Evolutionary conservation across 2,797 vertebrate genomes (phyloP).

Genomic region (Sebastes cheni): DNA sequence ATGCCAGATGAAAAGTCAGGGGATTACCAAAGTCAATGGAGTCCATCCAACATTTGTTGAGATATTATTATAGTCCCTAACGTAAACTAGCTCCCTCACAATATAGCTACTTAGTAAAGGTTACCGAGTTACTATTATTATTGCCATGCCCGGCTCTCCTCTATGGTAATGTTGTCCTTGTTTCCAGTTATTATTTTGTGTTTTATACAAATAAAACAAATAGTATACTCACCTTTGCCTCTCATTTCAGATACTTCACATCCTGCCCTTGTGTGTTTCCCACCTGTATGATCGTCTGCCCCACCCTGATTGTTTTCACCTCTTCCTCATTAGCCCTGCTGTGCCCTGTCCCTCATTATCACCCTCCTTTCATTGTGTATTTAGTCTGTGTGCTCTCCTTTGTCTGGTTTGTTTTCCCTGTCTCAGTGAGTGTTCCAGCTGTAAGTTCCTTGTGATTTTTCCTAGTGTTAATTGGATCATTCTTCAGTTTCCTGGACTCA

Average conservation of each 20-base stretch:
- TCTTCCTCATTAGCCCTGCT: too few species aligned
- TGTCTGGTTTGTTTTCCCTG: background rate
- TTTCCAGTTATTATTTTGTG: too few species aligned
- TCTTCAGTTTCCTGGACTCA: background rate
- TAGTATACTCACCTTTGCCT: too few species aligned
- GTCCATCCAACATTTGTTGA: background rate
- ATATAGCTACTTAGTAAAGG: background rate
- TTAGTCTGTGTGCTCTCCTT: background rate
- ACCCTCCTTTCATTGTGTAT: background rate
- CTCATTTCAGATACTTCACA: background rate
- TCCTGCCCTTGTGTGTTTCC: background rate
- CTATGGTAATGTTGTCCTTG: too few species aligned
- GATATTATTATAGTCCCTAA: background rate
- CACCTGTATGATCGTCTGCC: too few species aligned
- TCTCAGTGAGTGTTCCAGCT: background rate
- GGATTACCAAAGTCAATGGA: background rate
- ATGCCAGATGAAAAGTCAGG: background rate
- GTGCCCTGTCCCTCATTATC: background rate
- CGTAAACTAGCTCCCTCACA: background rate
- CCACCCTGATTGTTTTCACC: too few species aligned
- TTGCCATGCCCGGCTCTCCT: background rate
- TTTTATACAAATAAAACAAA: too few species aligned
- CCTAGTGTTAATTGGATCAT: background rate
- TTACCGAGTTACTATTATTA: background rate
- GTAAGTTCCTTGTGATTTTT: background rate